phyloP scores from a whole-genome alignment of 2,797 vertebrate genomes.

The Cynodonichthys magdalenae region DNA sequence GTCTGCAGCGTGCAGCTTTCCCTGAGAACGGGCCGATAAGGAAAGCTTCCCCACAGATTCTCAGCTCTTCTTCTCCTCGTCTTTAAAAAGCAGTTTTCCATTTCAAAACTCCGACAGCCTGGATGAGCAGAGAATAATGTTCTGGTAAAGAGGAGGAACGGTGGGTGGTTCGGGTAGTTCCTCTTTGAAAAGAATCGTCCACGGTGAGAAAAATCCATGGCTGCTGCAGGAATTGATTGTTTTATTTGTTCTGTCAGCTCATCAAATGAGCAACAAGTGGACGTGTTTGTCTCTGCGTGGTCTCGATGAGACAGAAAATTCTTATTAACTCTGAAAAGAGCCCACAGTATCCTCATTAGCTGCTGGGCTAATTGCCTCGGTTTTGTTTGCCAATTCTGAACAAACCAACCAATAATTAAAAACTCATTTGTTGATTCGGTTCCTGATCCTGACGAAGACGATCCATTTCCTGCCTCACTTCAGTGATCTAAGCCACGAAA shows the following conservation, averaged over 20 bases:
- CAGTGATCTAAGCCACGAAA: too few species aligned
- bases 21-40: slow-evolving; percentile 36
- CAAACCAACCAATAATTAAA: slow-evolving; percentile 13
- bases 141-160: slow-evolving; percentile 9
- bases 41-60: slow-evolving; percentile 28
- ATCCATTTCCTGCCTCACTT: not conserved
- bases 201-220: not conserved
- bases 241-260: not conserved
- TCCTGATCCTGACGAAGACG: not conserved
- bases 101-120: slow-evolving; percentile 15
- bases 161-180: not conserved
- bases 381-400: slow-evolving; percentile 1
- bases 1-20: slow-evolving; percentile 17
- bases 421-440: not conserved
- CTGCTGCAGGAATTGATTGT: not conserved
- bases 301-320: slow-evolving; percentile 6
- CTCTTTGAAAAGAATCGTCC: slow-evolving; percentile 17
- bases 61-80: slow-evolving; percentile 8
- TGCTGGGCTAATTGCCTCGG: not conserved
- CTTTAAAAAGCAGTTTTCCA: slow-evolving; percentile 31
- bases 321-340: slow-evolving; percentile 3
- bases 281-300: not conserved
- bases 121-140: slow-evolving; percentile 5
- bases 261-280: not conserved
- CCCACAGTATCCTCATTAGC: not conserved